phyloP scores from a whole-genome alignment of 1,140 invertebrate species.

The Tetragnatha versicolor region DNA sequence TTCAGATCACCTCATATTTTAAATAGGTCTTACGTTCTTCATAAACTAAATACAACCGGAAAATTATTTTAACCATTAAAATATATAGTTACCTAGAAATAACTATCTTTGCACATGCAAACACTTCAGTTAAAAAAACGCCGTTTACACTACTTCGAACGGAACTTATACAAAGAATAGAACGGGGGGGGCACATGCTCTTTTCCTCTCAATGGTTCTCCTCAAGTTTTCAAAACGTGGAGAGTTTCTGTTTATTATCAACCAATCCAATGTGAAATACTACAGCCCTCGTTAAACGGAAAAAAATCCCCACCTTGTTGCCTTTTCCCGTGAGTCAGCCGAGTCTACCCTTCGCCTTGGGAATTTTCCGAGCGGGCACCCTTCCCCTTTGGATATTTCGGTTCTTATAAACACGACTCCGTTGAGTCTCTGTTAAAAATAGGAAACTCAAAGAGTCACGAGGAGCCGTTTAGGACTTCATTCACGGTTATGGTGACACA shows the following conservation, averaged over 20 bases:
- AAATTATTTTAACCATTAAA: no score
- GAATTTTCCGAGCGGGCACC: neutral
- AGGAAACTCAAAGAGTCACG: conserved; percentile 11
- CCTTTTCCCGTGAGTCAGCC: neutral
- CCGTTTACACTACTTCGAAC: no score
- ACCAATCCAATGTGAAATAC: neutral
- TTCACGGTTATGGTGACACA: neutral
- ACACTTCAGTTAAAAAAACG: no score
- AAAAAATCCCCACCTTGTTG: neutral
- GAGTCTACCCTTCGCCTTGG: neutral
- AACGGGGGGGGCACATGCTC: no score
- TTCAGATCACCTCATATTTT: no score
- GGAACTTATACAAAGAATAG: no score
- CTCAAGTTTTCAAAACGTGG: neutral
- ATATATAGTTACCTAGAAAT: no score
- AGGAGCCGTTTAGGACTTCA: conserved; percentile 7
- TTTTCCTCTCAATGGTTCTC: no score
- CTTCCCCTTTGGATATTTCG: conserved; percentile 17
- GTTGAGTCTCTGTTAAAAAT: conserved; percentile 31
- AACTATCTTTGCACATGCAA: no score
- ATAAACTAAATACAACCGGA: no score
- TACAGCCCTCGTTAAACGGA: neutral
- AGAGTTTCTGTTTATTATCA: neutral
- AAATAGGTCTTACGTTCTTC: no score
- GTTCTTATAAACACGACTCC: conserved; percentile 41